Evolutionary conservation across 1,140 invertebrate genomes (phyloP).

Genomic region (Pogonus chalceus): DNA sequence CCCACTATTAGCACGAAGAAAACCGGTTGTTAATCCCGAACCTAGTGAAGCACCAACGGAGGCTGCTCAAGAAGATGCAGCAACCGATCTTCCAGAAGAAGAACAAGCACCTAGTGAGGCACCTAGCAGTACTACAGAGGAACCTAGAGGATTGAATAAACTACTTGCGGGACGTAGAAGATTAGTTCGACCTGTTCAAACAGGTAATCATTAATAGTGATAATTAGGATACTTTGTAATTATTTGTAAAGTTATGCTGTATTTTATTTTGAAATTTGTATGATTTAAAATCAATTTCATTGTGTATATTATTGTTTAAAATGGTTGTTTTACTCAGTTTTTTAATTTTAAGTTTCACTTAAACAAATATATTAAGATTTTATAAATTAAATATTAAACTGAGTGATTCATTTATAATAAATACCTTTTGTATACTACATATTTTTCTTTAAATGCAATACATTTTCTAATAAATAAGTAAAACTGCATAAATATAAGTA

Average conservation of each 20-base stretch:
- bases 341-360: too few species aligned
- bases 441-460: too few species aligned
- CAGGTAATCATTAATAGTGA: neutral
- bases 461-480: too few species aligned
- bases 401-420: too few species aligned
- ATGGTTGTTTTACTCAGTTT: too few species aligned
- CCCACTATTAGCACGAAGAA: constrained; percentile 25
- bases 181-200: constrained; percentile 25
- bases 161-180: constrained; percentile 49
- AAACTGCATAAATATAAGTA: too few species aligned
- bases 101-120: constrained; percentile 38
- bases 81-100: constrained; percentile 29
- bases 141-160: constrained; percentile 45
- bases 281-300: too few species aligned
- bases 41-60: constrained; percentile 21
- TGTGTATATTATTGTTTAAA: too few species aligned
- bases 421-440: too few species aligned
- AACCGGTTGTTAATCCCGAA: constrained; percentile 15
- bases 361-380: too few species aligned
- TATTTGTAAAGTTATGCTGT: constrained; percentile 6
- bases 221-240: constrained; percentile 1
- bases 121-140: constrained; percentile 36
- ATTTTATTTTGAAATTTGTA: too few species aligned
- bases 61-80: constrained; percentile 21
- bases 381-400: too few species aligned